Evolutionary conservation across 2,797 vertebrate genomes (phyloP).

Genomic region (Catamblyrhynchus diadema): DNA sequence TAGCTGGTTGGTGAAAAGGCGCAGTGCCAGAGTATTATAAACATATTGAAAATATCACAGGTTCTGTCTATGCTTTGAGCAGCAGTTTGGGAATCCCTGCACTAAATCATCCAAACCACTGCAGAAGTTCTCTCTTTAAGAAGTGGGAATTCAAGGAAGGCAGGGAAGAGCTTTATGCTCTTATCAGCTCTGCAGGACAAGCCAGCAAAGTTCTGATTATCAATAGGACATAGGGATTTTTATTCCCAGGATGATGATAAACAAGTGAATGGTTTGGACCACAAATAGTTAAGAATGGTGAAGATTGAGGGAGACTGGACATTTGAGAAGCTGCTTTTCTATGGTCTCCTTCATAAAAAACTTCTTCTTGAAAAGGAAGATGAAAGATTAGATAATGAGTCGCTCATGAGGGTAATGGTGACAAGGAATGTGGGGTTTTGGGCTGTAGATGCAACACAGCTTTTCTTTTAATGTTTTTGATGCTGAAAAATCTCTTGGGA

Average conservation of each 20-base stretch:
- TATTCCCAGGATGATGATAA: not conserved
- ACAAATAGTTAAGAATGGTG: not conserved
- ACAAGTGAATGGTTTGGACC: not conserved
- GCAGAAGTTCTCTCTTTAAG: not conserved
- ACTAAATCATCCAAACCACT: not conserved
- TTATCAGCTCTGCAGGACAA: not conserved
- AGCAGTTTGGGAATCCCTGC: not conserved
- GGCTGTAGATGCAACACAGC: not conserved
- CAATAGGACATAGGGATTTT: not conserved
- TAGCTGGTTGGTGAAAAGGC: not conserved
- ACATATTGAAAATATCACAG: not conserved
- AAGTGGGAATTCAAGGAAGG: not conserved
- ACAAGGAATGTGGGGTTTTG: not conserved
- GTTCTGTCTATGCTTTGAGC: not conserved
- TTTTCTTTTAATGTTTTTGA: not conserved
- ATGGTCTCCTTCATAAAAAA: not conserved
- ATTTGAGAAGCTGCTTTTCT: not conserved
- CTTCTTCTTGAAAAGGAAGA: not conserved
- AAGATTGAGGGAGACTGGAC: not conserved
- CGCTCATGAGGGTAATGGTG: not conserved
- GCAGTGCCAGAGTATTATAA: not conserved
- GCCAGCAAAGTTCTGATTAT: not conserved
- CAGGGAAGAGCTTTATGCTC: not conserved
- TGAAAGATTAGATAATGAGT: not conserved
- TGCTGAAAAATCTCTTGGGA: not conserved